A percentile compares a stretch with the other conserved stretches of the same genome.
These are phyloP conservation scores for Rhinoderma darwinii DNA, from an alignment of 2,113 vertebrate genomes.

Conservation along the genomic window DNA sequence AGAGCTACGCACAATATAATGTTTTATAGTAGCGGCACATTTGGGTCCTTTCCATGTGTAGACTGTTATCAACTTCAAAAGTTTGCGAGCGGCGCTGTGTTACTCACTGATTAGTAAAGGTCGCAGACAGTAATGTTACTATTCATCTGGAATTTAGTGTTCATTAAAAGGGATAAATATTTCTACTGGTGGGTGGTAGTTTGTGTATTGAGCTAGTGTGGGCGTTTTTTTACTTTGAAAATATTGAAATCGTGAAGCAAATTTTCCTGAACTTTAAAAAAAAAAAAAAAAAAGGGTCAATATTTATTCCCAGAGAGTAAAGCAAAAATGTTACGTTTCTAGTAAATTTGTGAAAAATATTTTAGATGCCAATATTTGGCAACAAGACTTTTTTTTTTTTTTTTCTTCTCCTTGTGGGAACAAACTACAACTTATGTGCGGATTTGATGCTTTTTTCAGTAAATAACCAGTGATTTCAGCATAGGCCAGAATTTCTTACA, in stretches of 20 bases:
- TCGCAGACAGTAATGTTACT: neutral
- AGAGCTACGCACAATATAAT: neutral
- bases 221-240: neutral
- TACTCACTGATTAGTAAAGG: neutral
- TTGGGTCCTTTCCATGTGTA: neutral
- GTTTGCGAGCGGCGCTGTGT: neutral
- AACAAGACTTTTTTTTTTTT: no score
- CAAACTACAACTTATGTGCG: no score
- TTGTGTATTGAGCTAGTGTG: neutral
- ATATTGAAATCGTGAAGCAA: neutral
- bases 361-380: neutral
- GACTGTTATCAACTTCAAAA: neutral
- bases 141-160: neutral
- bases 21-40: neutral
- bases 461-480: neutral
- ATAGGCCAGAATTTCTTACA: neutral
- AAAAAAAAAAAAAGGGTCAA: no score
- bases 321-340: neutral
- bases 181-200: neutral
- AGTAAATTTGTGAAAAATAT: neutral
- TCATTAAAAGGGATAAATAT: conserved; percentile 13
- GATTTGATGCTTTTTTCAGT: no score
- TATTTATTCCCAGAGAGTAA: neutral
- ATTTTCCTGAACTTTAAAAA: neutral
- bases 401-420: no score